phyloP scores from a whole-genome alignment of 1,140 invertebrate species.

The Sinonovacula constricta region DNA sequence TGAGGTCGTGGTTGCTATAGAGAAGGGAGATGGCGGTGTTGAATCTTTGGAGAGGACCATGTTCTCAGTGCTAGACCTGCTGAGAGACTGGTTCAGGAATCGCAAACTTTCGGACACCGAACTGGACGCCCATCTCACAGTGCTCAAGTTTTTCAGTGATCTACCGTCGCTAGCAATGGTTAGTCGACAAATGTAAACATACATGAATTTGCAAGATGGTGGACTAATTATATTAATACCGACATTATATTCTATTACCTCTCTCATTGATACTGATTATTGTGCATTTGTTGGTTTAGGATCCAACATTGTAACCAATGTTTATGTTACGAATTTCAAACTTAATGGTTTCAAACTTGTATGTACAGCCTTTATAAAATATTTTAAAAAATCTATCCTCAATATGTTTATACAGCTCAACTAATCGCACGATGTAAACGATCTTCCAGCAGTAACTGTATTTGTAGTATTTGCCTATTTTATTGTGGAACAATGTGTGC shows the following conservation, averaged over 20 bases:
- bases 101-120: conserved; percentile 17
- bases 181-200: too few relatives aligned
- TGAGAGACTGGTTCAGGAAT: conserved; percentile 12
- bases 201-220: neutral
- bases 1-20: conserved; percentile 2
- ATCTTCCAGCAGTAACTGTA: too few relatives aligned
- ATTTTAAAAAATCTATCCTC: too few relatives aligned
- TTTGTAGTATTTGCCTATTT: too few relatives aligned
- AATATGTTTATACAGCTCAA: too few relatives aligned
- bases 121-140: neutral
- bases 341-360: neutral
- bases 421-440: too few relatives aligned
- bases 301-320: neutral
- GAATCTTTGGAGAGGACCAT: conserved; percentile 16
- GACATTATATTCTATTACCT: too few relatives aligned
- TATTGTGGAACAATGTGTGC: too few relatives aligned
- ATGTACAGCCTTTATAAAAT: too few relatives aligned
- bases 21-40: conserved; percentile 7
- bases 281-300: neutral
- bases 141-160: conserved; percentile 14
- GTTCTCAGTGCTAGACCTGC: conserved; percentile 3
- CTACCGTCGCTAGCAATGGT: conserved; percentile 15
- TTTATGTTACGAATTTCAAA: neutral
- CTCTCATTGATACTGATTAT: neutral
- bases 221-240: too few relatives aligned